Percentiles rank a stretch among this genome's conserved stretches.
Evolutionary conservation across 2,797 vertebrate species (phyloP).

Genomic region (Astyanax mexicanus): DNA sequence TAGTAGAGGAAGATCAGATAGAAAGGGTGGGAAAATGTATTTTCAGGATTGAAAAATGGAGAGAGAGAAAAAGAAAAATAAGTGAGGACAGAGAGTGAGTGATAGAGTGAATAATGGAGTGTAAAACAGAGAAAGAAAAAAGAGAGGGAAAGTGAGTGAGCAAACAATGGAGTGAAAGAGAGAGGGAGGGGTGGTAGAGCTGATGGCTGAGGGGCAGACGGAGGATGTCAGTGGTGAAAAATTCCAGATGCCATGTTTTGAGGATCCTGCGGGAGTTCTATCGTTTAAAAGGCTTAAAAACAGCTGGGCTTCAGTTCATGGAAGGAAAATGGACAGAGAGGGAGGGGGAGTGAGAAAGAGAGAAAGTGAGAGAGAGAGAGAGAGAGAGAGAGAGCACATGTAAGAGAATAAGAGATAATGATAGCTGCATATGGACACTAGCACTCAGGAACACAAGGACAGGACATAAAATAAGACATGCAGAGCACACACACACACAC

Average conservation of each 20-base stretch:
- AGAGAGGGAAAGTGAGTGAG: neutral
- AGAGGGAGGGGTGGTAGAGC: slow-evolving; percentile 11
- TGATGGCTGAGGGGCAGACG: slow-evolving; percentile 71
- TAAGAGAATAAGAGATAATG: neutral
- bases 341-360: slow-evolving; percentile 17
- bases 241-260: slow-evolving; percentile 79
- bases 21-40: no score
- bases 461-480: slow-evolving; percentile 6
- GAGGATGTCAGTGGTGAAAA: slow-evolving; percentile 77
- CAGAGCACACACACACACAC: slow-evolving; percentile 3
- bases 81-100: neutral
- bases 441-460: neutral
- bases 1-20: no score
- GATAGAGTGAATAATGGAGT: neutral
- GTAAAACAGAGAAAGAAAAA: no score
- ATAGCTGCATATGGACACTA: neutral
- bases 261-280: slow-evolving; percentile 75
- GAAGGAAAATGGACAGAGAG: slow-evolving; percentile 27
- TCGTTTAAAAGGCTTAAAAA: slow-evolving; percentile 74
- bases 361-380: neutral
- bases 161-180: neutral
- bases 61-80: neutral
- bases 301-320: slow-evolving; percentile 61
- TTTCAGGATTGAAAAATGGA: no score
- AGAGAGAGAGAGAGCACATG: neutral